These are phyloP conservation scores for Macrosiphum euphorbiae DNA, from an alignment of 2,888 invertebrate genomes.

Conservation along the genomic window DNA sequence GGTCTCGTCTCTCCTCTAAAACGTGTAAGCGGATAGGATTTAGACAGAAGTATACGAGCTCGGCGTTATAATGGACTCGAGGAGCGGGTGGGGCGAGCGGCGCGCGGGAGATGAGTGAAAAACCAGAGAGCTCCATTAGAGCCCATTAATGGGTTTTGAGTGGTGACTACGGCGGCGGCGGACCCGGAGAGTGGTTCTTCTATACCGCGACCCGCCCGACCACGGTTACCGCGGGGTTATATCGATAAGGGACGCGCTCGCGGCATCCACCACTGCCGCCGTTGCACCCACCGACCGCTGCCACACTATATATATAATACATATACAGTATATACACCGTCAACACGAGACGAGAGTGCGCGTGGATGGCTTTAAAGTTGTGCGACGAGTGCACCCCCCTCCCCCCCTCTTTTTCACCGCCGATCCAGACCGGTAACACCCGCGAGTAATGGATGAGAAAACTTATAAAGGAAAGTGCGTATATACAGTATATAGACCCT, in stretches of 20 bases:
- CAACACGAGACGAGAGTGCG: conserved; percentile 17
- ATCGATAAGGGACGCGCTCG: conserved; percentile 45
- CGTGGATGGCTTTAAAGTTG: conserved; percentile 63
- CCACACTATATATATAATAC: conserved; percentile 5
- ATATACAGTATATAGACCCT: background rate
- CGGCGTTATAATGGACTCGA: conserved; percentile 60
- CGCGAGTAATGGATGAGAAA: conserved; percentile 62
- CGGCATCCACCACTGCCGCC: conserved; percentile 16
- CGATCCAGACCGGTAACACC: background rate
- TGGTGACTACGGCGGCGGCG: conserved; percentile 60
- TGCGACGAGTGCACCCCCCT: conserved; percentile 6
- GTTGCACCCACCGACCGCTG: conserved; percentile 15
- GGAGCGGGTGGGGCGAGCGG: conserved; percentile 13
- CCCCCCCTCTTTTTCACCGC: background rate
- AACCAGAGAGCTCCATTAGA: conserved; percentile 66
- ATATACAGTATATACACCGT: background rate
- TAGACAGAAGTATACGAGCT: conserved; percentile 44
- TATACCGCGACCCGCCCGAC: conserved; percentile 5
- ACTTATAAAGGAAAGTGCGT: conserved; percentile 56
- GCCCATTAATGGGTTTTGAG: conserved; percentile 66
- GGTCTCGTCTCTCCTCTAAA: conserved; percentile 15
- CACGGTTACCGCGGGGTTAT: conserved; percentile 50
- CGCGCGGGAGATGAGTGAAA: conserved; percentile 60
- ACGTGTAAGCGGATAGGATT: conserved; percentile 64
- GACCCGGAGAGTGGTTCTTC: conserved; percentile 56